These are phyloP conservation scores for Pentamera pediparva DNA, from an alignment of 53 echinoderm and acorn worm genomes.

Conservation along the genomic window DNA sequence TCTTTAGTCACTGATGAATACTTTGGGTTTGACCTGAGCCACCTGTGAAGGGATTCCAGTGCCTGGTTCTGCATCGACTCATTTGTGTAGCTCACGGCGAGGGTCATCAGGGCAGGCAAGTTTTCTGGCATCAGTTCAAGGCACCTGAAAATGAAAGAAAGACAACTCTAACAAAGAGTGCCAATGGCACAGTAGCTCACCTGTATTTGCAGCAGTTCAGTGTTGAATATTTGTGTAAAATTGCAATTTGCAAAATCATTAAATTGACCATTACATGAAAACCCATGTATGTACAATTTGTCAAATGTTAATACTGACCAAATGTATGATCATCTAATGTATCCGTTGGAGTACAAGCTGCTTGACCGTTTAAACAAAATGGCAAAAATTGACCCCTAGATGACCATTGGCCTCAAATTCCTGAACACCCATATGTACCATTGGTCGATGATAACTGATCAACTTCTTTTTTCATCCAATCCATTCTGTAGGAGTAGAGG, in stretches of 20 bases:
- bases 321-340: too few species aligned
- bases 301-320: too few species aligned
- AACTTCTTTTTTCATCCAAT: too few species aligned
- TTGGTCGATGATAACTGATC: too few species aligned
- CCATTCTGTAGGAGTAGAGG: too few species aligned
- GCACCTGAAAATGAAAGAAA: conserved; percentile 51
- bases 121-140: conserved; percentile 81
- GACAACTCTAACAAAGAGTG: background rate
- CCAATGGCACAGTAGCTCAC: background rate
- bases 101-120: conserved; percentile 68
- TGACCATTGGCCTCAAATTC: too few species aligned
- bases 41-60: conserved; percentile 62
- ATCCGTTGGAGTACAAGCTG: too few species aligned
- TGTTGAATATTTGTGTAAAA: background rate
- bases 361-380: too few species aligned
- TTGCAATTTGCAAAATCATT: background rate
- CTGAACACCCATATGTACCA: too few species aligned
- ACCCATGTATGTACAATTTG: too few species aligned
- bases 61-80: conserved; percentile 92
- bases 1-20: conserved; percentile 59
- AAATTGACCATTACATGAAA: too few species aligned
- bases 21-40: conserved; percentile 67
- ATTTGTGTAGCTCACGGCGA: conserved; percentile 94
- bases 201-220: background rate
- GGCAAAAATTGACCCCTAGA: too few species aligned